Evolutionary conservation across 2,113 vertebrate species (phyloP).

Genomic region (Sceloporus tristichus): DNA sequence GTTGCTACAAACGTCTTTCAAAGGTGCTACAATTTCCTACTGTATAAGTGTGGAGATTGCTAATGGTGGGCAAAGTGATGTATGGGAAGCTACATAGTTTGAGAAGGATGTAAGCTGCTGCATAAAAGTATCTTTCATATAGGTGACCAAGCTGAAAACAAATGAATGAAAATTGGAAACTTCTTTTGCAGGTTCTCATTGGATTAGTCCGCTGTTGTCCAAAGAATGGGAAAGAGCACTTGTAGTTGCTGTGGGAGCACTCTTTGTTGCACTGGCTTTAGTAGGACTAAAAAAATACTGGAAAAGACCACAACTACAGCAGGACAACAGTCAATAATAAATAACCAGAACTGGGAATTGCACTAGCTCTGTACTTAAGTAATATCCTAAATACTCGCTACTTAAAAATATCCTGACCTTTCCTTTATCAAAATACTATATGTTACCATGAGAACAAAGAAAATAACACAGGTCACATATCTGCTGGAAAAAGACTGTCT

Average conservation of each 20-base stretch:
- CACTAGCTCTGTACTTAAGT: background rate
- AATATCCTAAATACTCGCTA: background rate
- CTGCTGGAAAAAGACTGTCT: too few species aligned
- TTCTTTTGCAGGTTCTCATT: constrained; percentile 5
- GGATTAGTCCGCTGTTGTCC: background rate
- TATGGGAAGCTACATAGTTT: background rate
- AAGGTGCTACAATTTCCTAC: too few species aligned
- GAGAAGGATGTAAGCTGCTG: background rate
- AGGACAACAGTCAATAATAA: background rate
- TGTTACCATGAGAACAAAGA: background rate
- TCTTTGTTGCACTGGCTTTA: background rate
- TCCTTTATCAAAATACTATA: background rate
- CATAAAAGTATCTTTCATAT: background rate
- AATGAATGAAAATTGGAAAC: background rate
- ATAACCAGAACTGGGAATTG: background rate
- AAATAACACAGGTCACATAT: background rate
- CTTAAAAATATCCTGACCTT: background rate
- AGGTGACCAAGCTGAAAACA: background rate
- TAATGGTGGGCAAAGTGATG: background rate
- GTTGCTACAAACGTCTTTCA: too few species aligned
- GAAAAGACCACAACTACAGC: background rate
- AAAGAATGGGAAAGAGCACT: constrained; percentile 5
- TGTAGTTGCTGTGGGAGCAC: background rate
- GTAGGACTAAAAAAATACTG: background rate
- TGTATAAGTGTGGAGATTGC: background rate